Base-by-base conservation (phyloP, 2,888 invertebrate genomes). In the Cheilosia vulpina region DNA sequence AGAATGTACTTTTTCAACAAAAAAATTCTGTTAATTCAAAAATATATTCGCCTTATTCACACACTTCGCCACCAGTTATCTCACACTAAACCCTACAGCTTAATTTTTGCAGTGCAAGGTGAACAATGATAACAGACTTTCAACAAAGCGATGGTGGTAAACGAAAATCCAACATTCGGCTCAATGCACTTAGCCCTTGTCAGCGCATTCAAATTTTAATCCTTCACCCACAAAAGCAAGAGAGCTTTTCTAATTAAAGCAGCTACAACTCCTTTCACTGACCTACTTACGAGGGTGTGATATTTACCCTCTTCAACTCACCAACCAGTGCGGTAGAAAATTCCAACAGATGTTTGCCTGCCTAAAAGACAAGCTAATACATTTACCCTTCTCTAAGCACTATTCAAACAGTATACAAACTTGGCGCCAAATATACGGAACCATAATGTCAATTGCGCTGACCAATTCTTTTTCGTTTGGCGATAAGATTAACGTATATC, bases 371-470 rank as follows among this genome's bases (percentile, higher is more conserved):
- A n/a, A 11, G 31, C 21, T 9, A 50, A 17, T 47, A 17, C 7
- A 47, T n/a, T 24, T 65, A 38, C 24, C 41, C 43, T 11, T 43
- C 9, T 27, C n/a, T 21, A 41, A 45, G 19, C 60, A 27, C 45
- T 21, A 13, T 11, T 17, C 17, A 0, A 24, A 38, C 17, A 38
- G 15, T 53, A 19, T 60, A 19, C 3, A 1, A 19, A 19, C 21
- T 38, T 78, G 73, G 62, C 77, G 72, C 68, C 63, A 83, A 83
- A 57, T 62, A 45, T 21, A 21, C 0, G 19, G 1, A 21, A 27
- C 6, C 21, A n/a, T 0, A 15, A 24, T 65, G 53, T 57, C 83
- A 60, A 62, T 41, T 57, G 62, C 55, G 66, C 55, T 62, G 62
- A 65, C 68, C 75, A 69, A 63, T 53, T 6, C 47, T n/a, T 55